phyloP scores from a whole-genome alignment of 2,888 invertebrate genomes.

The Sthenelais limicola region DNA sequence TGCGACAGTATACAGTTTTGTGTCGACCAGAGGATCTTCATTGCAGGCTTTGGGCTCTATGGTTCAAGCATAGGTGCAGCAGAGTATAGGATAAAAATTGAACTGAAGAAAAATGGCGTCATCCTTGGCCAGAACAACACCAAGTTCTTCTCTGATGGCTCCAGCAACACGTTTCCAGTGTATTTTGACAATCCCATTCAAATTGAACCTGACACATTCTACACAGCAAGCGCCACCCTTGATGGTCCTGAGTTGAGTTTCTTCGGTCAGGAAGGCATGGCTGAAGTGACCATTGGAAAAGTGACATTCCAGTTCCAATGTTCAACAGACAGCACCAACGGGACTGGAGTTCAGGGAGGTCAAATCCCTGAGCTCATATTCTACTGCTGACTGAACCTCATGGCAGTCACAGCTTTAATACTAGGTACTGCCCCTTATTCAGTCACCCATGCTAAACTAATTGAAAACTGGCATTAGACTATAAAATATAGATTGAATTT shows the following conservation, averaged over 20 bases:
- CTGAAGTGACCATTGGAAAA: slow-evolving; percentile 88
- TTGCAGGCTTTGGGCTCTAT: slow-evolving; percentile 95
- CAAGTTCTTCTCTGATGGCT: slow-evolving; percentile 96
- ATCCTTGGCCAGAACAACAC: slow-evolving; percentile 92
- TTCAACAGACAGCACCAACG: slow-evolving; percentile 96
- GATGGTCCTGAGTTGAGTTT: slow-evolving; percentile 96
- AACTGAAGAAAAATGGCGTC: slow-evolving; percentile 89
- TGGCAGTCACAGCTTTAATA: slow-evolving; percentile 16
- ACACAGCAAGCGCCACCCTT: slow-evolving; percentile 94
- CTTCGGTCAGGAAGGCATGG: slow-evolving; percentile 97
- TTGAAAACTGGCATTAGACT: no score
- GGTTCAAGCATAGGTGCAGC: slow-evolving; percentile 97
- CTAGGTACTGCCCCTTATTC: slow-evolving; percentile 28
- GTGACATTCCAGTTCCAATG: slow-evolving; percentile 98
- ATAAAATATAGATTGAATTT: no score
- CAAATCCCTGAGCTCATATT: slow-evolving; percentile 98
- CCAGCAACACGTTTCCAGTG: slow-evolving; percentile 94
- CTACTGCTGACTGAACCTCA: slow-evolving; percentile 74
- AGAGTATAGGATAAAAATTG: slow-evolving; percentile 94
- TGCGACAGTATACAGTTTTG: slow-evolving; percentile 98
- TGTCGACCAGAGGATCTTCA: slow-evolving; percentile 94
- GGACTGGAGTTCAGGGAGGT: slow-evolving; percentile 96
- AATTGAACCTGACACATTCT: slow-evolving; percentile 93
- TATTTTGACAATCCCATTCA: slow-evolving; percentile 85
- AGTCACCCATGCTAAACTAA: slow-evolving; percentile 2